phyloP scores from a whole-genome alignment of 2,113 vertebrate species.

The Lepus americanus region DNA sequence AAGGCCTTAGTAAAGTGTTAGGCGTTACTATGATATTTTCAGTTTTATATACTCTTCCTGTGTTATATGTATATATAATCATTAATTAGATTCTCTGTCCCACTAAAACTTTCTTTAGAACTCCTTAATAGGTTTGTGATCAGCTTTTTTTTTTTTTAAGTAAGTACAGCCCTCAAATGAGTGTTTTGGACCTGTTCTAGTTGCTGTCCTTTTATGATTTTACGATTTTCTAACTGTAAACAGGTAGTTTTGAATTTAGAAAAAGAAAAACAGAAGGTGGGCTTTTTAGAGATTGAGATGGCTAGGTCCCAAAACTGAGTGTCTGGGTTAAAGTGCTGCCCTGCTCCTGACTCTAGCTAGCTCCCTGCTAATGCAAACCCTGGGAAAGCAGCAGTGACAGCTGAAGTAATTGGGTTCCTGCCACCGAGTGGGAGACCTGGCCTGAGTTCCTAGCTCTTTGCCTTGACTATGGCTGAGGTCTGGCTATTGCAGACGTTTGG shows the following conservation, averaged over 20 bases:
- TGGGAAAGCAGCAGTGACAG: too few species aligned
- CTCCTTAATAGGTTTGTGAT: background rate
- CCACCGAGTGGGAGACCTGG: too few species aligned
- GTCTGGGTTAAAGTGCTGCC: too few species aligned
- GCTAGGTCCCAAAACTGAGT: too few species aligned
- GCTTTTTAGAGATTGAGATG: too few species aligned
- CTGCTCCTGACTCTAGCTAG: too few species aligned
- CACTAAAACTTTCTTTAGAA: constrained; percentile 45
- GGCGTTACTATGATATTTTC: background rate
- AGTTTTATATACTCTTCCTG: background rate
- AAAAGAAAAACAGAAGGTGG: background rate
- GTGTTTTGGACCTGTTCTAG: background rate
- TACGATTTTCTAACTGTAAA: constrained; percentile 27
- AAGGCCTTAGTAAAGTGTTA: constrained; percentile 11
- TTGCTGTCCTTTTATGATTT: constrained; percentile 37
- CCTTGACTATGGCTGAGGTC: too few species aligned
- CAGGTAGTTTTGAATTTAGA: background rate
- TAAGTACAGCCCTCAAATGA: background rate
- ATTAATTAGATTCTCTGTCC: background rate
- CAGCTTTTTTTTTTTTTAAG: constrained; percentile 56
- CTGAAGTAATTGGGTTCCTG: too few species aligned
- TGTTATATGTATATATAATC: constrained; percentile 24
- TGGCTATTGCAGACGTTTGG: too few species aligned
- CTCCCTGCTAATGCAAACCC: too few species aligned
- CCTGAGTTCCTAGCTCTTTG: too few species aligned